Evolutionary conservation across 2,113 vertebrate genomes (phyloP), one percentile per base, ranked within the genome.

Genomic region (Lanius ludovicianus): DNA sequence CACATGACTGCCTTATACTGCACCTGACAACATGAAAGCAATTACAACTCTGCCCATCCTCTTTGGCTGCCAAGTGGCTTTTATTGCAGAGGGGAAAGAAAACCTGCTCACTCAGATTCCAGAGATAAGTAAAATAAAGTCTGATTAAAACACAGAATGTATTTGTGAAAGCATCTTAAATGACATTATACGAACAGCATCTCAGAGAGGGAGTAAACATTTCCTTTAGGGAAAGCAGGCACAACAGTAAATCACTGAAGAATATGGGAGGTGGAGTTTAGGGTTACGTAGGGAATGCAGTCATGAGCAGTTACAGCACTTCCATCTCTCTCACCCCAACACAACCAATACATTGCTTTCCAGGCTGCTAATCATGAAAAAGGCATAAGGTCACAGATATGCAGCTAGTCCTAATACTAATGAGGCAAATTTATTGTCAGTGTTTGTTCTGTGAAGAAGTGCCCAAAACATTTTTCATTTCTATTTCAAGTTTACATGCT

Each of bases 401-500:
- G 3, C 53, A 86, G 71, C 59, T 59, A 86, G 25, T 41, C 39
- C 65, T 75, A 71, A 84, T 20, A 22, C 52, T 75, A 92, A 88
- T 21, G 22, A 95, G 57, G 37, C 41, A 78, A 78, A 89, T 84
- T 87, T 86, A 77, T 60, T 84, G 73, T 44, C 77, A 77, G 13
- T 37, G 64, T 83, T 83, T 80, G 79, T 37, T 94, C 71, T 65
- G 46, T 86, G 79, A 89, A 31, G 24, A 88, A 93, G 41, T 3
- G 6, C 44, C 65, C 84, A 71, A 92, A 95, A 82, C n/a, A 90
- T 68, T 73, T 88, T 78, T 83, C 46, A 71, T 93, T 74, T 88
- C 68, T 82, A 49, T 90, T 75, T 82, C 65, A 82, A 77, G 70
- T 52, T 86, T 57, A 37, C 14, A 46, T 13, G 42, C 15, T 68